Evolutionary conservation across 1,140 invertebrate genomes (phyloP), one percentile per base, ranked within the genome.

Genomic region (Epicauta chinensis): DNA sequence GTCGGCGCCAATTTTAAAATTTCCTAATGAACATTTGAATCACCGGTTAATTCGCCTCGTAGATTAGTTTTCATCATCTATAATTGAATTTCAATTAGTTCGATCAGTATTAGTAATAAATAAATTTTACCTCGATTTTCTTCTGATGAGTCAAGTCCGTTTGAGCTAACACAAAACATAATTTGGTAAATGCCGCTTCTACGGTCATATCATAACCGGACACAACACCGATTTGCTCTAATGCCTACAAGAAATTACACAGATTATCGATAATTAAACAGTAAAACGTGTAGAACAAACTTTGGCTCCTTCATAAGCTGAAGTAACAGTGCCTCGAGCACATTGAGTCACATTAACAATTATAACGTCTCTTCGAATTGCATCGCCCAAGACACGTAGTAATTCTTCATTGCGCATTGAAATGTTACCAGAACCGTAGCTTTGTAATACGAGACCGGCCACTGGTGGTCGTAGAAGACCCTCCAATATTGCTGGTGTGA

Each of bases 311-410:
- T 91, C 87, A 66, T 98, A 98, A 0, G 83, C 74, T 0, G 73
- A 55, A 0, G 77, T 74, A 7, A 96, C 92, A n/a, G 80, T 70
- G 56, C 93, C 86, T 44, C 81, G 82, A 1, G 74, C 68, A 63
- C 95, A 98, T 68, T 98, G 94, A 0, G 93, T 93, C 32, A 89
- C 91, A 69, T 97, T 97, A 0, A 98, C 79, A 30, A 98, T 83
- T 10, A 98, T 83, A 0, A 96, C 81, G 0, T 92, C 94, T 14
- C 87, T 74, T 16, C 82, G 71, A 1, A 81, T 75, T 0, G 94
- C 93, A 0, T 76, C 74, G 16, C 77, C 70, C 2, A 98, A 71
- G 54, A 84, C 87, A 0, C 81, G 72, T 1, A 96, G 69, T 0
- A 98, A 73, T 59, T 97, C 93, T 10, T 74, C 71, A 6, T 90